Evolutionary conservation across 2,797 vertebrate genomes (phyloP), one percentile per base, ranked within the genome.

Genomic region (Bucorvus abyssinicus): DNA sequence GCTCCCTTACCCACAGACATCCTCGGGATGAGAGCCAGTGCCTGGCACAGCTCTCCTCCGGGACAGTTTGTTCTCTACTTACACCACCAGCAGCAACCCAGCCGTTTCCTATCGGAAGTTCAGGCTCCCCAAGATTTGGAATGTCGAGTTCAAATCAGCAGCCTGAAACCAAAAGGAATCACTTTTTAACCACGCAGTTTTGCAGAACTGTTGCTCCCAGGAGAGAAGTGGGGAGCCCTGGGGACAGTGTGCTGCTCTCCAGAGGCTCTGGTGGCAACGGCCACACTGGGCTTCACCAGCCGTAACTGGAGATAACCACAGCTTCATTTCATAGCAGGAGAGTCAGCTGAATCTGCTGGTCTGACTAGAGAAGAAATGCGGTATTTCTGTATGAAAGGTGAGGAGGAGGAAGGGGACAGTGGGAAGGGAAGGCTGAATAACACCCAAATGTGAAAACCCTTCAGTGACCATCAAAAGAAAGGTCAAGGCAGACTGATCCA

Each of bases 231-330:
- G 50, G 65, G 68, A 36, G 34, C 42, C 38, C 69, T 24, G 32
- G 64, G 65, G 53, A 77, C 12, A 49, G 3, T 0, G 1, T 55
- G 65, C 27, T 2, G 9, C 40, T 34, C 59, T 84, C n/a, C 52
- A 27, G 52, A 7, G 18, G 29, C 52, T 42, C 20, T 6, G 14
- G 27, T 8, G 30, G 29, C 59, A 49, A n/a, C 3, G 27, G 34
- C 59, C 47, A 73, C 10, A 7, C 3, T 2, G 0, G 4, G 36
- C 69, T 40, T 29, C 27, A 12, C 42, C 3, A 12, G 7, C 45
- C 4, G 0, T 4, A 42, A 21, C 22, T 7, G 34, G 16, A 16
- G 36, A 40, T 26, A 59, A 26, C 12, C 59, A 44, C 0, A 0
- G 11, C 30, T 57, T 20, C 42, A 10, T 4, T 9, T 47, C 44